Evolutionary conservation across 2,888 invertebrate genomes (phyloP).

Genomic region (Stenurella melanura): DNA sequence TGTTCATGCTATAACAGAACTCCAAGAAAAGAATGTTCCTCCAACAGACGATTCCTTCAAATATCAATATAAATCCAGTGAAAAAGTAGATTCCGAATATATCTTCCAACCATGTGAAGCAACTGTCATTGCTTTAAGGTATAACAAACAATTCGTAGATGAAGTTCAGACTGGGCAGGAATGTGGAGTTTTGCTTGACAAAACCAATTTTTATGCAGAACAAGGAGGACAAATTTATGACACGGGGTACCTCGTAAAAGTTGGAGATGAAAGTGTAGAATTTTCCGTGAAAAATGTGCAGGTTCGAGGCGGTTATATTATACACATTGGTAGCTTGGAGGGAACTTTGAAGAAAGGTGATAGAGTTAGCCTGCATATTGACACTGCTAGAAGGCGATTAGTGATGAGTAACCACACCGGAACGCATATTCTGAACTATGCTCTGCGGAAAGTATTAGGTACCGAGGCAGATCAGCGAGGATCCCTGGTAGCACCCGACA

Average conservation of each 20-base stretch:
- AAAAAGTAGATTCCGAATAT: conserved; percentile 83
- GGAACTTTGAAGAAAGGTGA: conserved; percentile 91
- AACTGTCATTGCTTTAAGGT: conserved; percentile 88
- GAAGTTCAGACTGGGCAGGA: conserved; percentile 88
- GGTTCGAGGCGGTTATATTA: conserved; percentile 95
- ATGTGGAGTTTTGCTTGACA: conserved; percentile 93
- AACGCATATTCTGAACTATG: conserved; percentile 97
- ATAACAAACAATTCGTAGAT: conserved; percentile 82
- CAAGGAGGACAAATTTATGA: conserved; percentile 99
- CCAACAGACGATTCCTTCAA: conserved; percentile 94
- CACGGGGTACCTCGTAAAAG: conserved; percentile 92
- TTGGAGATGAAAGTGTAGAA: conserved; percentile 89
- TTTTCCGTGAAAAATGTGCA: conserved; percentile 95
- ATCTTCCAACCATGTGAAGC: conserved; percentile 83
- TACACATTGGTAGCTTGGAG: conserved; percentile 94
- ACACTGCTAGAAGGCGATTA: conserved; percentile 87
- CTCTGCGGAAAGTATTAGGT: conserved; percentile 91
- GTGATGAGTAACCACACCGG: conserved; percentile 99
- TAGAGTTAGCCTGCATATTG: conserved; percentile 86
- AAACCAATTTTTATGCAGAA: conserved; percentile 98
- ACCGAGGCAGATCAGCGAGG: conserved; percentile 96
- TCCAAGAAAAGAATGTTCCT: conserved; percentile 85
- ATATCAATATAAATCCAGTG: conserved; percentile 87
- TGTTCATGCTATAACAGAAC: conserved; percentile 94
- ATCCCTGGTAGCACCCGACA: conserved; percentile 97